A percentile compares a stretch with the other conserved stretches of the same genome.
These are phyloP conservation scores for Linnaemya tessellans DNA, from an alignment of 2,888 invertebrate genomes.

Conservation along the genomic window DNA sequence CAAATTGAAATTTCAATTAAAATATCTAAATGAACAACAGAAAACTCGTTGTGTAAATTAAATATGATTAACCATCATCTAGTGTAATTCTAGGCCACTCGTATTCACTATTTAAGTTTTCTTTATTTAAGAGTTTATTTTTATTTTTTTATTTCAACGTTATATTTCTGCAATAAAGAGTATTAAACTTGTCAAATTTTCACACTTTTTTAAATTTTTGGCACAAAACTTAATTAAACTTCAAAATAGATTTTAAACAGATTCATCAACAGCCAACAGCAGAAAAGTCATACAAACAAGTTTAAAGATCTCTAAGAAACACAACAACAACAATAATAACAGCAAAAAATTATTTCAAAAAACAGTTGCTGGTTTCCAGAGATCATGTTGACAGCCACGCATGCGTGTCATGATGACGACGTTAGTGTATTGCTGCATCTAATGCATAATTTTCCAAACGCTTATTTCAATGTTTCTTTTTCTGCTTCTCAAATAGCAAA, in stretches of 20 bases:
- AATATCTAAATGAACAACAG: conserved; percentile 35
- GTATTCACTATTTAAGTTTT: conserved; percentile 5
- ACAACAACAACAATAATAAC: no score
- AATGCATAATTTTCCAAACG: conserved; percentile 62
- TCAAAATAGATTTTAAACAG: conserved; percentile 76
- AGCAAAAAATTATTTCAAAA: conserved; percentile 13
- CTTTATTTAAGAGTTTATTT: conserved; percentile 8
- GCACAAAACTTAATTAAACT: conserved; percentile 82
- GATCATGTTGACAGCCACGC: conserved; percentile 66
- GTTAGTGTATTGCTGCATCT: conserved; percentile 32
- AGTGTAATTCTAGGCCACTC: conserved; percentile 75
- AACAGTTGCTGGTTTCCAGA: conserved; percentile 52
- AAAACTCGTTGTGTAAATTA: conserved; percentile 53
- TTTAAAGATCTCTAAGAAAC: conserved; percentile 24
- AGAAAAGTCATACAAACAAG: conserved; percentile 59
- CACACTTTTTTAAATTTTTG: conserved; percentile 82
- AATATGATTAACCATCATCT: conserved; percentile 57
- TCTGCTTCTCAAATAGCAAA: conserved; percentile 39
- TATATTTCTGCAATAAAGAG: conserved; percentile 66
- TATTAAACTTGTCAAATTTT: conserved; percentile 82
- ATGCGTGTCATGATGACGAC: conserved; percentile 62
- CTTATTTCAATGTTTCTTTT: conserved; percentile 27
- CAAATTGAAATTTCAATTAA: conserved; percentile 72
- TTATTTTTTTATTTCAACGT: conserved; percentile 46
- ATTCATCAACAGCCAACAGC: conserved; percentile 68